phyloP scores from a whole-genome alignment of 1,140 invertebrate genomes.

The Drosophila nikananu region DNA sequence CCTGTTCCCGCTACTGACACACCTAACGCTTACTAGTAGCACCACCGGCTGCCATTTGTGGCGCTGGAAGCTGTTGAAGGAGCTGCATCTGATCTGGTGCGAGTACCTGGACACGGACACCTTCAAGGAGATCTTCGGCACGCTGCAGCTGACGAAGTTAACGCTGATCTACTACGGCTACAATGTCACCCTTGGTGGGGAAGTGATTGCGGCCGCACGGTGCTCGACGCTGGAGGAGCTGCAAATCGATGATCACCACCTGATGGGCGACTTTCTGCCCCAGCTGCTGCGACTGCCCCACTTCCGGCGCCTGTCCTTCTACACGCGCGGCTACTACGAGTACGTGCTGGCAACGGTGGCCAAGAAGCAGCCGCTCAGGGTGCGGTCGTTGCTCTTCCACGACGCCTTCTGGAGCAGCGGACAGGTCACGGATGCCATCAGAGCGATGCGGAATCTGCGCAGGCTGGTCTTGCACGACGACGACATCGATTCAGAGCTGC shows the following conservation, averaged over 20 bases:
- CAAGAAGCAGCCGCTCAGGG: conserved; percentile 12
- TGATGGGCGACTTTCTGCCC: conserved; percentile 40
- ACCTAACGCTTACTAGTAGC: conserved; percentile 29
- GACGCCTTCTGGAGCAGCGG: conserved; percentile 60
- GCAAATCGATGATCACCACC: conserved; percentile 63
- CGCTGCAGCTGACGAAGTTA: conserved; percentile 53
- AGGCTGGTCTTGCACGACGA: conserved; percentile 56
- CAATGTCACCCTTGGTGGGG: conserved; percentile 23
- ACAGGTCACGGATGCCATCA: conserved; percentile 11
- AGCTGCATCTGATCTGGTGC: conserved; percentile 60
- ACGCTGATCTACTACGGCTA: conserved; percentile 59
- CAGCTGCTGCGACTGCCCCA: conserved; percentile 39
- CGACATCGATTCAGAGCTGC: conserved; percentile 47
- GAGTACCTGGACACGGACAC: conserved; percentile 42
- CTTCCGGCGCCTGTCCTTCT: conserved; percentile 46
- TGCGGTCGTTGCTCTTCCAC: conserved; percentile 55
- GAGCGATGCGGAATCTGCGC: conserved; percentile 42
- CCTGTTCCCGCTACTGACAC: conserved; percentile 46
- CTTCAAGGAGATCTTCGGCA: conserved; percentile 43
- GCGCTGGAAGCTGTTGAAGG: conserved; percentile 31
- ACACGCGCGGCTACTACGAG: conserved; percentile 60
- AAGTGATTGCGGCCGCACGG: not conserved
- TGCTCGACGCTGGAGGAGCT: conserved; percentile 58
- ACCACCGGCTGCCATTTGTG: conserved; percentile 50
- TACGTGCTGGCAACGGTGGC: conserved; percentile 23